Base-by-base conservation (phyloP, 2,113 vertebrate species). In the Pomatostomus ruficeps region DNA sequence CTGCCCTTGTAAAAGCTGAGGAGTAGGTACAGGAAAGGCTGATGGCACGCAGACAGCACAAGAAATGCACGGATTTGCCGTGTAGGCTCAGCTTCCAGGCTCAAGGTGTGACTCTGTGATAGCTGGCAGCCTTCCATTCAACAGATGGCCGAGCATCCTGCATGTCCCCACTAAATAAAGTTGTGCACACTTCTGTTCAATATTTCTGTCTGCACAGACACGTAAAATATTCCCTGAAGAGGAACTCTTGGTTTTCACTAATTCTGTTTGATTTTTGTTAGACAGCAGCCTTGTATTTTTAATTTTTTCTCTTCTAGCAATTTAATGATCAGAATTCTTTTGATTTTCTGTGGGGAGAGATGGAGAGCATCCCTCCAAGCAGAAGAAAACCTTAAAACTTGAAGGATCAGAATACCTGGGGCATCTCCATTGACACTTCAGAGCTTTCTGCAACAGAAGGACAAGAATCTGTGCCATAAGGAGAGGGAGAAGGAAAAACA, bases 81-180 rank as follows among this genome's bases (percentile, higher is more conserved):
- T 23, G 62, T 54, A 62, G 90, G 55, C 89, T 85, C 54, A 25
- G 57, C 85, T 91, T 91, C 58, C 74, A 92, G 45, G n/a, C 58
- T 76, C 62, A 70, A 49, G 65, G 87, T 95, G 62, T 83, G 89
- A 85, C 74, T 92, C 89, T 89, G 76, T 75, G 80, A 71, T 89
- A 67, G 48, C 88, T 96, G 94, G 78, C 87, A 95, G 84, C 55
- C 23, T 46, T 58, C 46, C 17, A 15, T 86, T 42, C 67, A 92
- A 59, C 91, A 96, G 80, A 92, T 92, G 91, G 92, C 76, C 36
- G 31, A 67, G 43, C 73, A 48, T 73, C 42, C 18, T 65, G 66
- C 70, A 14, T 0, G 5, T 52, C 54, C 38, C 54, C 18, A 33
- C 1, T 2, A 62, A 85, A 95, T 65, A 57, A 79, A 91, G 51